Evolutionary conservation across 2,113 vertebrate species (phyloP).

Genomic region (Desmodus rotundus): DNA sequence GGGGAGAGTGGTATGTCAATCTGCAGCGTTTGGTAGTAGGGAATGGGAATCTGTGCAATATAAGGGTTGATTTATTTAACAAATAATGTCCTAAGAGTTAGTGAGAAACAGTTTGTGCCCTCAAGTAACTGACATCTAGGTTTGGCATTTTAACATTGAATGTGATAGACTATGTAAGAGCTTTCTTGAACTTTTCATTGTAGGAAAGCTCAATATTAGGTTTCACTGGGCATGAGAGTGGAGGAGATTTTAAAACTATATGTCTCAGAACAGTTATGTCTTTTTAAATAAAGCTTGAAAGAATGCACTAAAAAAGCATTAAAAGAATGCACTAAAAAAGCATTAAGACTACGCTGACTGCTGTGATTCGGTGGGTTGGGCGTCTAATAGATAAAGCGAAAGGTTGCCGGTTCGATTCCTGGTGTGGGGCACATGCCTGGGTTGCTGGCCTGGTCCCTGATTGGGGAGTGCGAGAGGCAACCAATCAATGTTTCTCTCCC

Average conservation of each 20-base stretch:
- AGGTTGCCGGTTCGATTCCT: no score
- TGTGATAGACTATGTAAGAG: not conserved
- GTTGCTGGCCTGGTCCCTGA: no score
- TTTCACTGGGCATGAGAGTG: not conserved
- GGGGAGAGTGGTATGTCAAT: not conserved
- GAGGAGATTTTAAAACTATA: not conserved
- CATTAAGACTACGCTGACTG: not conserved
- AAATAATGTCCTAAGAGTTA: not conserved
- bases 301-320: not conserved
- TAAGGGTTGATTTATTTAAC: not conserved
- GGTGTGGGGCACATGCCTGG: no score
- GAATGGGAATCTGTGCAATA: not conserved
- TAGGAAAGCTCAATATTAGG: not conserved
- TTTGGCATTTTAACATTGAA: not conserved
- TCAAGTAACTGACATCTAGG: not conserved
- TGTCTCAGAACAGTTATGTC: not conserved
- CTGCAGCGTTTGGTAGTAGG: not conserved
- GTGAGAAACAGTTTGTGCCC: not conserved
- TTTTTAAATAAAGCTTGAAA: conserved; percentile 15
- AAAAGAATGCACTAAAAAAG: not conserved
- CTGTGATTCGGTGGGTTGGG: no score
- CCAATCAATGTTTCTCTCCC: no score
- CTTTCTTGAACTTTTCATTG: not conserved
- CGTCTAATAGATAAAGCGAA: no score
- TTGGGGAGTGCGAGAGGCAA: no score